These are phyloP conservation scores for Neostethus bicornis DNA, from an alignment of 2,797 vertebrate genomes.

Conservation along the genomic window DNA sequence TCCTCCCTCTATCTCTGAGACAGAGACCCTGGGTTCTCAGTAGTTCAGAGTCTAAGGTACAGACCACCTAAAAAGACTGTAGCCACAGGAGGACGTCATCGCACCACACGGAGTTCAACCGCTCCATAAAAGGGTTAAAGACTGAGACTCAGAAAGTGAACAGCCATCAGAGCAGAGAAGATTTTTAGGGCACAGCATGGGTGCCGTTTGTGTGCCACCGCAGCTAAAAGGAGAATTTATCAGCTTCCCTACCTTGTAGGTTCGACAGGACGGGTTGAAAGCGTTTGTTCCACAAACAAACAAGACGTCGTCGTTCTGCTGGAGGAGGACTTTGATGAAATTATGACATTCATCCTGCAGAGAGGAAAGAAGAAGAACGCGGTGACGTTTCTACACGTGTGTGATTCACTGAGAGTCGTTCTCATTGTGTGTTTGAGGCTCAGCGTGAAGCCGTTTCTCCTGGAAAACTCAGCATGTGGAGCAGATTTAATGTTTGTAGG, in stretches of 20 bases:
- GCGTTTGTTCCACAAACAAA: slow-evolving; percentile 98
- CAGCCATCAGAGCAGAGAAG: too few relatives aligned
- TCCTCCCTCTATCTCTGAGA: too few relatives aligned
- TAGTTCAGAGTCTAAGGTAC: too few relatives aligned
- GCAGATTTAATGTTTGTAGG: not conserved
- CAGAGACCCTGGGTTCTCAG: too few relatives aligned
- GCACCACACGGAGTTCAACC: too few relatives aligned
- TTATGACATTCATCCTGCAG: slow-evolving; percentile 97
- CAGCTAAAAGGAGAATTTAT: slow-evolving; percentile 7
- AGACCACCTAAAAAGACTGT: too few relatives aligned
- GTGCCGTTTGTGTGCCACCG: slow-evolving; percentile 2
- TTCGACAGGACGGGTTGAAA: slow-evolving; percentile 96
- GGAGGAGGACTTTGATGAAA: slow-evolving; percentile 97
- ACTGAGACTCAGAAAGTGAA: too few relatives aligned
- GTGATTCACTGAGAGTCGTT: slow-evolving; percentile 15
- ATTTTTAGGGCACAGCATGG: not conserved
- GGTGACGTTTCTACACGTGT: slow-evolving; percentile 35
- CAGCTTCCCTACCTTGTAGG: slow-evolving; percentile 85
- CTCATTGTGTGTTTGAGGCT: slow-evolving; percentile 29
- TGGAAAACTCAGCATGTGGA: slow-evolving; percentile 9
- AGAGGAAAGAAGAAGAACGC: slow-evolving; percentile 39
- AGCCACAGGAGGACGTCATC: too few relatives aligned
- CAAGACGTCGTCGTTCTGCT: slow-evolving; percentile 91
- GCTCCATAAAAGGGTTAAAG: too few relatives aligned
- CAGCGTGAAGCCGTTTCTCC: slow-evolving; percentile 21